Base-by-base conservation (phyloP, 2,888 invertebrate genomes). In the Aphrophora alni region DNA sequence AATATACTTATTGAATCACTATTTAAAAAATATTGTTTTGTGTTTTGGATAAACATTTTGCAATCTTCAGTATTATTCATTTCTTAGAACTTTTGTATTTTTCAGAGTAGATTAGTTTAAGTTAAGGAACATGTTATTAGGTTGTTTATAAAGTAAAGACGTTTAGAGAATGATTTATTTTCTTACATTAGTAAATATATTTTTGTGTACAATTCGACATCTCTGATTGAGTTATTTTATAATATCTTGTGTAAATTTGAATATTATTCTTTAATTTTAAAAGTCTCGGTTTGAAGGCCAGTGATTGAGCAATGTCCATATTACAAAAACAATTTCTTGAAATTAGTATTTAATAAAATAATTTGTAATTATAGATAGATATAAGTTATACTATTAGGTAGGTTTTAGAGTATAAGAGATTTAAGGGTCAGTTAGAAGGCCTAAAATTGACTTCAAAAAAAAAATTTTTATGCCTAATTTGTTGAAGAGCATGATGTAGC, bases 31-130 rank as follows among this genome's bases (percentile, higher is more conserved):
- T n/a, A n/a, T n/a, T n/a, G n/a, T n/a, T n/a, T n/a, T n/a, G n/a
- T n/a, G n/a, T n/a, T n/a, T n/a, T n/a, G n/a, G n/a, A n/a, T 8
- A 72, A 72, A 72, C 12, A n/a, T 72, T 72, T 33, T 26, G 71
- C 27, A 72, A 72, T 14, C 28, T 72, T 72, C n/a, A 26, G 69
- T 69, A 69, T 69, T 26, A 69, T 26, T 69, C 25, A 25, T 25
- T 69, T 69, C 10, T 69, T 69, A 69, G 27, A 69, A 21, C 10
- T 69, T 26, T 69, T 26, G 12, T 69, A 27, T 69, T 26, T 69
- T 69, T 4, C 21, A 26, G 21, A 10, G 25, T 26, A 69, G 69
- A 69, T 27, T 69, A 26, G 26, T 21, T 14, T 21, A 68, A 69
- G 26, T 26, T 24, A 69, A 69, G 69, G 14, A 24, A 26, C 7